Base-by-base conservation (phyloP, 2,113 vertebrate genomes). In the Zapornia atra region DNA sequence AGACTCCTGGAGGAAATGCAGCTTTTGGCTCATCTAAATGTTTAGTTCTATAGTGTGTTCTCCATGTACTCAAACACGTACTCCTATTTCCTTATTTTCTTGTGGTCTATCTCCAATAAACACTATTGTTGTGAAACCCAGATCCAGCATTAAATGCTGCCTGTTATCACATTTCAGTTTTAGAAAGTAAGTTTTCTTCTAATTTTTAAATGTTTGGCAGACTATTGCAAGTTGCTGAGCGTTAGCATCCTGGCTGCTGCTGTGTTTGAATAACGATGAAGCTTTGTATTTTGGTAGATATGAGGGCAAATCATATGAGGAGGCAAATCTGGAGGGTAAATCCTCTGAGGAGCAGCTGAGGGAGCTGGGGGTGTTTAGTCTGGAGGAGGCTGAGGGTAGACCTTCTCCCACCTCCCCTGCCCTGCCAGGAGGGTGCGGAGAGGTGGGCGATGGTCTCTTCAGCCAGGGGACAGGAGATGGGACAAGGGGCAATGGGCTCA, bases 11-110 rank as follows among this genome's bases (percentile, higher is more conserved):
- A 94, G 88, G 91, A 96, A 82, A 68, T 0, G 0, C 5, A 38
- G 86, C 83, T 96, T 97, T 98, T 97, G 97, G 92, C 94, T 92
- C 48, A 65, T 75, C 72, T 26, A 3, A 15, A 28, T 89, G 80
- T 82, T 79, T 76, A 63, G 60, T 75, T 72, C 79, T 88, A 10
- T 54, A 77, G 56, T 5, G 51, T 78, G 46, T 68, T 90, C 61
- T 82, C 50, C 70, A 21, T 85, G 70, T 75, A 48, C 57, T 90
- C 73, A 42, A 36, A 90, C 95, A 95, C 76, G 34, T 90, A 92
- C 77, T 95, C 86, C 40, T 46, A 25, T 94, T 95, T 91, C 86
- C 73, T 88, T 85, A 24, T 86, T 88, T 90, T 90, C 56, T 71
- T 95, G 90, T 88, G 88, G 80, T 90, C 64, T 59, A 28, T 84